Base-by-base conservation (phyloP, 1,140 invertebrate genomes). In the Drosophila parabipectinata region DNA sequence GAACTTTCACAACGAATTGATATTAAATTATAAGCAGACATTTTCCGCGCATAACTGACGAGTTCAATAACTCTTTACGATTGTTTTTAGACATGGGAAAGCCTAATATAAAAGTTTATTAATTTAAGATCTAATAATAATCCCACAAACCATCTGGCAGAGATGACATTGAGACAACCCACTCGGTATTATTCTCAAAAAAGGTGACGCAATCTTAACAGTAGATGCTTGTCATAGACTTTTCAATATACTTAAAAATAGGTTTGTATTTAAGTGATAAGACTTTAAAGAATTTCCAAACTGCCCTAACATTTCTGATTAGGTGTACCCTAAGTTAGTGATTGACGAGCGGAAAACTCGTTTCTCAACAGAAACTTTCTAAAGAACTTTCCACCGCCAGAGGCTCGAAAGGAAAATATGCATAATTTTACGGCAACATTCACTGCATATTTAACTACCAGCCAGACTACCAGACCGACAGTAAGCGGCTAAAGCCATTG, bases 1-100 rank as follows among this genome's bases (percentile, higher is more conserved):
- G 79, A 87, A 88, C 82, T 87, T 87, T 88, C 83, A 83, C 83
- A 87, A 82, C 57, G 54, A 66, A 79, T 47, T 62, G 66, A 79
- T 79, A 83, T 79, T 79, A 24, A 83, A 83, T 79, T 83, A 74
- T 78, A 57, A 69, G 67, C 67, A 71, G 41, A 62, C 28, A 77
- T 63, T 71, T 83, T 83, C 67, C 74, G 75, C 58, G 32, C 34
- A 72, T 55, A 55, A 55, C 24, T 32, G 52, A 39, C 39, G 67
- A 57, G 80, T 84, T 85, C 75, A 83, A 83, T 74, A 82, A 83
- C 79, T 74, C 26, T 30, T 39, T 14, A 12, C 48, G 57, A 39
- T 41, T 57, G 60, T 62, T 57, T 74, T 61, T 66, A 63, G 32
- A 12, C 51, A 52, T 67, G 12, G 34, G 34, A 26, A 63, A 51